Percentiles rank a stretch among this genome's conserved stretches.
These are phyloP conservation scores for Chloroceryle aenea DNA, from an alignment of 2,113 vertebrate species.

Conservation along the genomic window DNA sequence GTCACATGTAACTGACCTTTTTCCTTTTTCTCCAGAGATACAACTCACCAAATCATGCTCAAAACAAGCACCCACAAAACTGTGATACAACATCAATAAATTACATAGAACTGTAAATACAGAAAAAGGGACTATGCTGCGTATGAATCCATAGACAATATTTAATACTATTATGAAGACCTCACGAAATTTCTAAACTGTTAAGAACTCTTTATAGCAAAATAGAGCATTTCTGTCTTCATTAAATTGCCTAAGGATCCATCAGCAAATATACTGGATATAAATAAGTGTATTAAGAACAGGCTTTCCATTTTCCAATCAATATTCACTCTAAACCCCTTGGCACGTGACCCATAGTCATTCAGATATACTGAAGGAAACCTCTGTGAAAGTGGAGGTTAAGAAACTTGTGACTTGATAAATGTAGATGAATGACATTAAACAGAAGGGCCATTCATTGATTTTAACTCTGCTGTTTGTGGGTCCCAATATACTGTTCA, in stretches of 20 bases:
- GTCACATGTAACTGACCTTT: accelerated
- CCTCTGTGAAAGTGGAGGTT: not conserved
- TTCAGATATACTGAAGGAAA: not conserved
- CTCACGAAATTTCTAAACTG: not conserved
- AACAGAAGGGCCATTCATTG: not conserved
- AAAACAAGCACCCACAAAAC: not conserved
- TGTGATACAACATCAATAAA: not conserved
- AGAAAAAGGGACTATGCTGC: not conserved
- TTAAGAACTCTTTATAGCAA: not conserved
- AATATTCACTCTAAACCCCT: not conserved
- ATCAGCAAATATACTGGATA: not conserved
- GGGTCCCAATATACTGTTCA: not conserved
- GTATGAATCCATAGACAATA: not conserved
- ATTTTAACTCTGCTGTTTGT: not conserved
- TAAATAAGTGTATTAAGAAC: not conserved
- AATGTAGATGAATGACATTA: not conserved
- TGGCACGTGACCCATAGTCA: not conserved
- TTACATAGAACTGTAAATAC: not conserved
- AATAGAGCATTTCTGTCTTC: not conserved
- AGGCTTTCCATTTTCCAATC: not conserved
- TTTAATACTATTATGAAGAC: not conserved
- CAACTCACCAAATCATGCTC: not conserved
- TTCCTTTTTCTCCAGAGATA: not conserved
- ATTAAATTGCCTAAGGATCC: not conserved
- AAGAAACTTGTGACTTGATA: not conserved